These are phyloP conservation scores for Pollachius pollachius DNA, from an alignment of 2,113 vertebrate genomes.

Conservation along the genomic window DNA sequence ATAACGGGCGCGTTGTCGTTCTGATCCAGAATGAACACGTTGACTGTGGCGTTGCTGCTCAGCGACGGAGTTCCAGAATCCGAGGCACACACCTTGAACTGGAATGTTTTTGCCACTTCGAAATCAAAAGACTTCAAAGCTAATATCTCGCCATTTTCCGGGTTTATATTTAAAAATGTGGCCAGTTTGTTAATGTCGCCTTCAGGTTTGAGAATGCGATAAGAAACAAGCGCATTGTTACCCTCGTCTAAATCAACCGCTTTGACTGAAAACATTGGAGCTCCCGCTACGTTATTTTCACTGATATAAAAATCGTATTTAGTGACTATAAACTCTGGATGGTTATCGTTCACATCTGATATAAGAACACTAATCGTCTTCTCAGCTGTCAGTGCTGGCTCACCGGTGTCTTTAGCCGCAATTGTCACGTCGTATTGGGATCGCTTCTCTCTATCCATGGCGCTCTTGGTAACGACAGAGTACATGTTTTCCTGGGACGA, in stretches of 20 bases:
- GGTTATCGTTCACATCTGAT: constrained; percentile 67
- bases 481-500: constrained; percentile 52
- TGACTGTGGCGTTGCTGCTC: constrained; percentile 53
- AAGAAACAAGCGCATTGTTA: constrained; percentile 48
- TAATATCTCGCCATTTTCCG: constrained; percentile 56
- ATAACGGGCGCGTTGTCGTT: constrained; percentile 22
- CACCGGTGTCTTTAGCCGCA: constrained; percentile 48
- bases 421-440: constrained; percentile 44
- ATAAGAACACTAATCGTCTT: constrained; percentile 42
- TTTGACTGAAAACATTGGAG: constrained; percentile 42
- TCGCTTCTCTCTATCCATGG: constrained; percentile 50
- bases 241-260: constrained; percentile 45
- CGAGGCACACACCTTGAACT: constrained; percentile 39
- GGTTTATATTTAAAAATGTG: constrained; percentile 56
- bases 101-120: constrained; percentile 48
- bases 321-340: constrained; percentile 47
- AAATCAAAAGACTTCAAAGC: constrained; percentile 60
- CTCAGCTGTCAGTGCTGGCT: constrained; percentile 31
- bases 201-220: constrained; percentile 48
- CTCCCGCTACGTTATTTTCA: constrained; percentile 55
- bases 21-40: constrained; percentile 42
- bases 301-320: constrained; percentile 42
- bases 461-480: constrained; percentile 40
- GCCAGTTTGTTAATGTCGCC: not conserved
- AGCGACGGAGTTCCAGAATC: constrained; percentile 52